These are phyloP conservation scores for Lordiphosa fenestrarum DNA, from an alignment of 2,888 invertebrate species.

Conservation along the genomic window DNA sequence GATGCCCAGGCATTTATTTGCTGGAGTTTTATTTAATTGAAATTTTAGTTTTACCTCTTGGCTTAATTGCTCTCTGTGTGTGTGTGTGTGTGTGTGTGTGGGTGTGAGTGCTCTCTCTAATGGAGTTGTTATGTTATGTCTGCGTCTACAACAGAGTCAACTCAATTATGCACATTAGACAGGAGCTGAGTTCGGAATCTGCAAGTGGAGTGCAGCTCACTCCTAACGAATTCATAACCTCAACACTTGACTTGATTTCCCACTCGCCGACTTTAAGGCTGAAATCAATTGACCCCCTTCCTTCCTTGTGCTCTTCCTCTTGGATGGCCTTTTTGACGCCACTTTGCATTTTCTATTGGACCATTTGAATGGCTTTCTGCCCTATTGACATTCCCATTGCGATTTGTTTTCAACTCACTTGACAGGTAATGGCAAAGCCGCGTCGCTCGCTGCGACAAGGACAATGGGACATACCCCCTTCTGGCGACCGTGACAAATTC, in stretches of 20 bases:
- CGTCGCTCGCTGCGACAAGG: constrained; percentile 24
- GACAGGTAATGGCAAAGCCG: constrained; percentile 63
- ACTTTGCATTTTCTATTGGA: constrained; percentile 66
- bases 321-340: constrained; percentile 61
- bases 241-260: constrained; percentile 14
- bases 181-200: constrained; percentile 3
- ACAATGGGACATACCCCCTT: constrained; percentile 49
- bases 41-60: constrained; percentile 41
- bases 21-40: constrained; percentile 38
- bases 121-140: constrained; percentile 56
- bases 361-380: constrained; percentile 33
- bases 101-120: constrained; percentile 19
- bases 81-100: constrained; percentile 6
- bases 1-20: constrained; percentile 16
- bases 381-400: constrained; percentile 70
- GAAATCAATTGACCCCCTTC: constrained; percentile 53
- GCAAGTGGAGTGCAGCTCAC: background rate
- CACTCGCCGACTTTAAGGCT: constrained; percentile 37
- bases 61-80: constrained; percentile 45
- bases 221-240: constrained; percentile 5
- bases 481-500: constrained; percentile 69
- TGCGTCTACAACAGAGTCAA: constrained; percentile 25
- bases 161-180: constrained; percentile 53
- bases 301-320: constrained; percentile 29
- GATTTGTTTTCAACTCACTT: constrained; percentile 71